A percentile compares a stretch with the other conserved stretches of the same genome.
phyloP scores from a whole-genome alignment of 2,888 invertebrate species.

The Volucella inflata region DNA sequence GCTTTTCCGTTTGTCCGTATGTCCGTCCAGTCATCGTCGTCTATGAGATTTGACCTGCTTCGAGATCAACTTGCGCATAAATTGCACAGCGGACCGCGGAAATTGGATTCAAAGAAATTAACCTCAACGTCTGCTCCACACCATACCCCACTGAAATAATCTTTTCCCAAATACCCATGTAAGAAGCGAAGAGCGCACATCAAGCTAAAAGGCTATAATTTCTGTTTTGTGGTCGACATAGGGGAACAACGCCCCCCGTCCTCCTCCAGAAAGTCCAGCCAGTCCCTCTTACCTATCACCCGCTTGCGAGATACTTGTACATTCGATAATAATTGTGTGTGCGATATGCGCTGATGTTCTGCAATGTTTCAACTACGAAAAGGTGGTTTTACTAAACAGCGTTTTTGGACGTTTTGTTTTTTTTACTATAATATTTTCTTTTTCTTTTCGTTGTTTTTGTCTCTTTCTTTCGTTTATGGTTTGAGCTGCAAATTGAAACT shows the following conservation, averaged over 20 bases:
- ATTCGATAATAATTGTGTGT: slow-evolving; percentile 74
- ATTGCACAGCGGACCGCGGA: slow-evolving; percentile 75
- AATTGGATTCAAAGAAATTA: slow-evolving; percentile 76
- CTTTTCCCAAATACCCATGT: background rate
- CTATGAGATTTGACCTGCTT: slow-evolving; percentile 74
- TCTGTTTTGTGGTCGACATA: slow-evolving; percentile 74
- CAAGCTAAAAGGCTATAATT: slow-evolving; percentile 71
- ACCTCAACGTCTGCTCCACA: slow-evolving; percentile 66
- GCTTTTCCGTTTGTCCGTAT: slow-evolving; percentile 57
- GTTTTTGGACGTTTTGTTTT: slow-evolving; percentile 24
- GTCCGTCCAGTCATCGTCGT: slow-evolving; percentile 53
- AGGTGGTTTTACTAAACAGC: slow-evolving; percentile 67
- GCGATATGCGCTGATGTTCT: slow-evolving; percentile 73
- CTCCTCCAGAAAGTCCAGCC: slow-evolving; percentile 13
- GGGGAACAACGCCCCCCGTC: slow-evolving; percentile 67
- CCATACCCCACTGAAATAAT: slow-evolving; percentile 22
- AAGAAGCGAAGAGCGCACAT: slow-evolving; percentile 24
- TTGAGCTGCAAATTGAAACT: slow-evolving; percentile 63
- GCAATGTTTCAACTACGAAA: slow-evolving; percentile 72
- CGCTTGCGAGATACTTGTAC: slow-evolving; percentile 24
- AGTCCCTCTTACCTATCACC: slow-evolving; percentile 14
- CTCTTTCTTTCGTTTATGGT: background rate
- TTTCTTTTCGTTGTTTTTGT: background rate
- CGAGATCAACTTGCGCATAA: slow-evolving; percentile 75
- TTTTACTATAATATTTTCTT: slow-evolving; percentile 6